phyloP scores from a whole-genome alignment of 2,113 vertebrate species.

The Mirounga angustirostris region DNA sequence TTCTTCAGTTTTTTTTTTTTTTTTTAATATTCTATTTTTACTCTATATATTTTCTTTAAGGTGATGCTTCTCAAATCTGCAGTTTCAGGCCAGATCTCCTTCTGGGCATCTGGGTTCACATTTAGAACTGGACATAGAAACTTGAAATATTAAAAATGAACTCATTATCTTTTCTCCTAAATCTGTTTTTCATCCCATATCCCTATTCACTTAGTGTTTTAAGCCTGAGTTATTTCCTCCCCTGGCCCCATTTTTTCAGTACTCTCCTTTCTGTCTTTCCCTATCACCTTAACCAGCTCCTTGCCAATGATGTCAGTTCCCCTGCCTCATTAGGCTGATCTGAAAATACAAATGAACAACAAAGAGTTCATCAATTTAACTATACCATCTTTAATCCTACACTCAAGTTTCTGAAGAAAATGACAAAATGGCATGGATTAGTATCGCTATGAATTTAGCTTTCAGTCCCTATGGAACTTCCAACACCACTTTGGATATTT shows the following conservation, averaged over 20 bases:
- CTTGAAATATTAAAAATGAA: slow-evolving; percentile 4
- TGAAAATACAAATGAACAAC: not conserved
- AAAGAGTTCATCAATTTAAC: not conserved
- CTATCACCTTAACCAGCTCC: not conserved
- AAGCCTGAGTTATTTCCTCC: not conserved
- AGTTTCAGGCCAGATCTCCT: not conserved
- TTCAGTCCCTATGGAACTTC: not conserved
- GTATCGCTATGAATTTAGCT: not conserved
- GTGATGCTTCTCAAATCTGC: not conserved
- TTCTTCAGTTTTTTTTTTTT: not conserved
- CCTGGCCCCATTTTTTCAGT: not conserved
- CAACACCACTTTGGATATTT: not conserved
- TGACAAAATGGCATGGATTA: not conserved
- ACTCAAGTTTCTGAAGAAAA: not conserved
- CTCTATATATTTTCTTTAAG: not conserved
- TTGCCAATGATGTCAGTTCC: not conserved
- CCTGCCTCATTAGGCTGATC: not conserved
- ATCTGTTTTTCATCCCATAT: not conserved
- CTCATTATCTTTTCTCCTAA: not conserved
- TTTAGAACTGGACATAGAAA: not conserved
- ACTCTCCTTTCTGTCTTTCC: not conserved
- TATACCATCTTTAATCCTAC: not conserved
- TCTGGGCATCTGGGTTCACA: not conserved
- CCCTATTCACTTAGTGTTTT: not conserved
- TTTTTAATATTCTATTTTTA: not conserved